These are phyloP conservation scores for Cryptoprocta ferox DNA, from an alignment of 2,797 vertebrate species.

Conservation along the genomic window DNA sequence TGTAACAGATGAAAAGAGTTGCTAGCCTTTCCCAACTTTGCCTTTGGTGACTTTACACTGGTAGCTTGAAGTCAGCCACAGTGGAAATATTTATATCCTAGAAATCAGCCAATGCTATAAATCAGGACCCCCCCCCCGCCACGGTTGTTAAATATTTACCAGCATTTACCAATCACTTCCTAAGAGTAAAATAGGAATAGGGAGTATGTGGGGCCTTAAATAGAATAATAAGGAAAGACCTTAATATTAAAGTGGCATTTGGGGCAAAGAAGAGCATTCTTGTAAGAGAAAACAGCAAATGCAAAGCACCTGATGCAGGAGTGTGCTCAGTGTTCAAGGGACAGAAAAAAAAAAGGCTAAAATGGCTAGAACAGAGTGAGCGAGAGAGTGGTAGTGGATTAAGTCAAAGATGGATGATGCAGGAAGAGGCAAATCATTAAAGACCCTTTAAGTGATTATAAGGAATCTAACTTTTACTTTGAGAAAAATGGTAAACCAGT, in stretches of 20 bases:
- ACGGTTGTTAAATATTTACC: not conserved
- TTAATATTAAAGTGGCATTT: not conserved
- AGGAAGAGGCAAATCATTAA: not conserved
- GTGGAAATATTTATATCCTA: not conserved
- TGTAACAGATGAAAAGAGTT: not conserved
- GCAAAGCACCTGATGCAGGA: not conserved
- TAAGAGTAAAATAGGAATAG: not conserved
- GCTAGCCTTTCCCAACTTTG: not conserved
- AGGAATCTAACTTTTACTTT: conserved; percentile 2
- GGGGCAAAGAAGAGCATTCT: not conserved
- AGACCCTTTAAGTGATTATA: not conserved
- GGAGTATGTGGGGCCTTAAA: not conserved
- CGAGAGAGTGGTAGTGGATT: not conserved
- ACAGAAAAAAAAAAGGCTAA: not conserved
- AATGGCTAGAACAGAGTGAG: not conserved
- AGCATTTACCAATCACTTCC: not conserved
- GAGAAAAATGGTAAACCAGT: not conserved
- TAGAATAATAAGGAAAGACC: not conserved
- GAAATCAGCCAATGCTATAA: not conserved
- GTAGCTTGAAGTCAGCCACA: not conserved
- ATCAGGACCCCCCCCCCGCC: not conserved
- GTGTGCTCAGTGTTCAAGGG: not conserved
- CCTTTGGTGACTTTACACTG: not conserved
- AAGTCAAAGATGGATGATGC: not conserved
- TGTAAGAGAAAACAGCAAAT: not conserved